These are phyloP conservation scores for Plagodis pulveraria DNA, from an alignment of 2,888 invertebrate genomes.

Conservation along the genomic window DNA sequence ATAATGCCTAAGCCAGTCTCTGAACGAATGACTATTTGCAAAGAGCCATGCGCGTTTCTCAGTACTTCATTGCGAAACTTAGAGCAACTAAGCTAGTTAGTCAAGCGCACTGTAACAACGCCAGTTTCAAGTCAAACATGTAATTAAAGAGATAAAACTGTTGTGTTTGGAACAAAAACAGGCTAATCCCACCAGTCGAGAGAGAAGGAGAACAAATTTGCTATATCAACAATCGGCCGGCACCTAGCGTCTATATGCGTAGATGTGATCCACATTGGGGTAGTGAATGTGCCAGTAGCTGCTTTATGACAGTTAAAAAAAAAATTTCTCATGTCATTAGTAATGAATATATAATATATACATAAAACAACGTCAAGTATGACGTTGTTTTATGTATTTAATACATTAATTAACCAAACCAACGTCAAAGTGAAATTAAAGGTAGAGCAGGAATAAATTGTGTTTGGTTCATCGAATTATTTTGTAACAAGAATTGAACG, in stretches of 20 bases:
- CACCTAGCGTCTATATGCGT: constrained; percentile 70
- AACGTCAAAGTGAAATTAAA: too few species aligned
- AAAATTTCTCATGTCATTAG: too few species aligned
- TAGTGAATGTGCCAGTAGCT: constrained; percentile 12
- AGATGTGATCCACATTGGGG: constrained; percentile 45
- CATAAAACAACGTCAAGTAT: too few species aligned
- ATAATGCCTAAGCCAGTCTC: too few species aligned
- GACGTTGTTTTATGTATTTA: too few species aligned
- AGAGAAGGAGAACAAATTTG: constrained; percentile 80
- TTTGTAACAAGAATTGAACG: too few species aligned
- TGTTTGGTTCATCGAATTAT: too few species aligned
- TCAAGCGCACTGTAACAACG: constrained; percentile 15
- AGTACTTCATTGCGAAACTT: constrained; percentile 16
- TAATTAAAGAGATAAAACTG: constrained; percentile 71
- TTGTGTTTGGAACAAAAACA: constrained; percentile 73
- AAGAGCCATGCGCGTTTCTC: neutral
- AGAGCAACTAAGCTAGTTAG: constrained; percentile 10
- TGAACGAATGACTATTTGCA: too few species aligned
- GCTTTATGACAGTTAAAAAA: neutral
- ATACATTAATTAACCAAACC: too few species aligned
- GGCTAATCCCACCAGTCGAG: constrained; percentile 72
- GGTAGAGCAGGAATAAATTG: too few species aligned
- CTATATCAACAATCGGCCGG: constrained; percentile 76
- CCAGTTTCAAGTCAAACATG: constrained; percentile 53
- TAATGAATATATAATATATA: too few species aligned